A percentile compares a stretch with the other conserved stretches of the same genome.
These are phyloP conservation scores for Cepphus grylle DNA, from an alignment of 2,113 vertebrate genomes.

Conservation along the genomic window DNA sequence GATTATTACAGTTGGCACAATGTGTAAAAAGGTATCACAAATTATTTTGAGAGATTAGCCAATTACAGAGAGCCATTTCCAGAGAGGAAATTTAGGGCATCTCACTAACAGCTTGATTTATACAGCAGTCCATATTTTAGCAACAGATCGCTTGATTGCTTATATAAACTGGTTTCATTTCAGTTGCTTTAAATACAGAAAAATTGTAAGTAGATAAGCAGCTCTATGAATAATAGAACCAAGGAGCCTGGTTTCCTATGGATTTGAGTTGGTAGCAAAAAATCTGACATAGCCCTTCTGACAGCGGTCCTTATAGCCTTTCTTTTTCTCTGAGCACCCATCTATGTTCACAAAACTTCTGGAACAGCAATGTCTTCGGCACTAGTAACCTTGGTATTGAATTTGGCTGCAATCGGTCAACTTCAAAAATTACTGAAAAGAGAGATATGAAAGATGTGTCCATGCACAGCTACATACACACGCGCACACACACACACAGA, in stretches of 20 bases:
- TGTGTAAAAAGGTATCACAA: slow-evolving; percentile 23
- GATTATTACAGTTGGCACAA: slow-evolving; percentile 36
- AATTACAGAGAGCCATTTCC: slow-evolving; percentile 42
- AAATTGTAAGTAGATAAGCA: background rate
- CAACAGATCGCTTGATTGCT: background rate
- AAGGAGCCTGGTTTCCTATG: background rate
- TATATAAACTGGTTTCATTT: slow-evolving; percentile 16
- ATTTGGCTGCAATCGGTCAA: background rate
- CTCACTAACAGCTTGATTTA: slow-evolving; percentile 34
- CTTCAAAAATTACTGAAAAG: background rate
- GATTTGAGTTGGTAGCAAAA: background rate
- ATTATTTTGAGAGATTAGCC: slow-evolving; percentile 58
- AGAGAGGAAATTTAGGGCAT: slow-evolving; percentile 33
- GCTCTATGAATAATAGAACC: background rate
- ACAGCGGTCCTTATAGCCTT: background rate
- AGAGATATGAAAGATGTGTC: background rate
- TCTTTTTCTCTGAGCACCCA: background rate
- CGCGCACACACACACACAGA: background rate
- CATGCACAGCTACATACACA: background rate
- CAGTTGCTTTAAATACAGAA: slow-evolving; percentile 1
- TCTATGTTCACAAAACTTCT: background rate
- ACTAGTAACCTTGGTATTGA: background rate
- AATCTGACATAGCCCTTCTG: background rate
- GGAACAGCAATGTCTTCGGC: background rate
- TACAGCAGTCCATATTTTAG: slow-evolving; percentile 35